Evolutionary conservation across 2,113 vertebrate species (phyloP).

Genomic region (Caloenas nicobarica): DNA sequence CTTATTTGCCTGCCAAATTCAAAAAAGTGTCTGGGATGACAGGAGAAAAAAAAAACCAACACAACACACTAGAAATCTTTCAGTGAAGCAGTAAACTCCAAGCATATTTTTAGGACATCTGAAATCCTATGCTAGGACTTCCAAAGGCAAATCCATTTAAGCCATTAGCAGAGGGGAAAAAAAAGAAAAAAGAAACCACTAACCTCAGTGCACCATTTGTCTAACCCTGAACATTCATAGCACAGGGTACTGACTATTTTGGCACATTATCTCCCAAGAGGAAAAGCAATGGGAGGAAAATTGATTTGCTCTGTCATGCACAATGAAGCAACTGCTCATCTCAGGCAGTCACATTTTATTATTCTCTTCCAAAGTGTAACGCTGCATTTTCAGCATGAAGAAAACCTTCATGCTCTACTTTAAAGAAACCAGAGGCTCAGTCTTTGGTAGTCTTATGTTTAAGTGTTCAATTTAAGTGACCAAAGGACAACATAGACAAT

Average conservation of each 20-base stretch:
- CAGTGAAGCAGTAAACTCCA: background rate
- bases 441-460: background rate
- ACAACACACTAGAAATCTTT: background rate
- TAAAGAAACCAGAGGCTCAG: background rate
- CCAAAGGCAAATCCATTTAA: background rate
- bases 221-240: background rate
- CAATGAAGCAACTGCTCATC: conserved; percentile 37
- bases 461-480: background rate
- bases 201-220: background rate
- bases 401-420: background rate
- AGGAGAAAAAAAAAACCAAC: background rate
- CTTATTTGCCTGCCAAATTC: background rate
- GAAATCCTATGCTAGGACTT: background rate
- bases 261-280: conserved; percentile 30
- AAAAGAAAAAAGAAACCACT: background rate
- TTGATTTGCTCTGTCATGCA: conserved; percentile 53
- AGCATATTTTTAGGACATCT: background rate
- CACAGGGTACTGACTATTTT: background rate
- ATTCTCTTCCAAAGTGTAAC: background rate
- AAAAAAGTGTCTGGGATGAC: background rate
- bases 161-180: background rate
- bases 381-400: conserved; percentile 2
- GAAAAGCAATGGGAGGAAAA: conserved; percentile 47
- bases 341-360: conserved; percentile 34
- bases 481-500: background rate